Evolutionary conservation across 2,113 vertebrate genomes (phyloP), one percentile per base, ranked within the genome.

Genomic region (Campylomormyrus tamandua): DNA sequence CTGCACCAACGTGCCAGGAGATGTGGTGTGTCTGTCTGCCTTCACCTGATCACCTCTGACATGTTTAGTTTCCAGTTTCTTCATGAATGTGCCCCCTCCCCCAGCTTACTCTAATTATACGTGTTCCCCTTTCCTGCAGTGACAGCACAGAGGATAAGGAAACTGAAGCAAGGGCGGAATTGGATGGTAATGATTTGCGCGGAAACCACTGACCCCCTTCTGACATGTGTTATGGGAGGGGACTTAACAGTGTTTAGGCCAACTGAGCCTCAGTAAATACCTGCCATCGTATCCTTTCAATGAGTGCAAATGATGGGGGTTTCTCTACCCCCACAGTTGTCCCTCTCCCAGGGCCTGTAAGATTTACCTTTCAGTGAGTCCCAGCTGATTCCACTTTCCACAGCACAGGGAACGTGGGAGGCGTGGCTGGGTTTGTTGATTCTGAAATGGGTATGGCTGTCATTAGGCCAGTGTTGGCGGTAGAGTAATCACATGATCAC

Each of bases 111-210:
- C 5, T 92, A 11, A 48, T 91, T 85, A 93, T 84, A 42, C 86
- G 58, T 49, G 70, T 91, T 17, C 93, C 91, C 95, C 88, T 92
- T 84, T 83, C 93, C 93, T 91, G 24, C 94, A 99, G 98, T 94
- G 98, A 99, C 94, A 96, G 95, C 84, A 93, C 95, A n/a, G 98
- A 99, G 93, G 98, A 98, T 90, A 97, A 97, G 94, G 97, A 98
- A 89, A 94, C 97, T 3, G 97, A 97, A n/a, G 93, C 93, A 89
- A 97, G 96, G 92, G 96, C 96, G 87, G 93, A 94, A 90, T 91
- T 94, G 90, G 96, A 96, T 93, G 98, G 98, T 99, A 96, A 95
- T 91, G 42, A 0, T 50, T 91, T 93, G 91, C 91, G 0, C 56
- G 90, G 52, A 48, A 42, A 42, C 90, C 94, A 93, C 19, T 89